phyloP scores from a whole-genome alignment of 2,797 vertebrate species.

The Danio aesculapii region DNA sequence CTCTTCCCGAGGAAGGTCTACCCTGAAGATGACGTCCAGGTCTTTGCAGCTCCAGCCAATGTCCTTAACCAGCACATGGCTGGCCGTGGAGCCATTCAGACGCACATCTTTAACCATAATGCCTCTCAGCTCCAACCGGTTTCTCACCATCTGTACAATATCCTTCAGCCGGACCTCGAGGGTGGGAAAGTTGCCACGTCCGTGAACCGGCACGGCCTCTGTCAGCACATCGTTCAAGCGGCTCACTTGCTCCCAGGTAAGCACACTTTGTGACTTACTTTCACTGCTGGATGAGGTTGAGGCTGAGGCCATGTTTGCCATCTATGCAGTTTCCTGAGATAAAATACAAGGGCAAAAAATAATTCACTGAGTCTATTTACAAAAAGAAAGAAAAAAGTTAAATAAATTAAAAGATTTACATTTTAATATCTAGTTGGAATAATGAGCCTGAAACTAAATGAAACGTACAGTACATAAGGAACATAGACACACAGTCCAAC shows the following conservation, averaged over 20 bases:
- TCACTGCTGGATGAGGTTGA: conserved; percentile 68
- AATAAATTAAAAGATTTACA: background rate
- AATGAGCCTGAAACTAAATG: background rate
- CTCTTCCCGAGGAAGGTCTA: conserved; percentile 86
- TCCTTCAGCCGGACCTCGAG: conserved; percentile 92
- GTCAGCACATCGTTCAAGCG: conserved; percentile 91
- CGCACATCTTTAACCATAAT: conserved; percentile 89
- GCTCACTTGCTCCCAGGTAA: conserved; percentile 95
- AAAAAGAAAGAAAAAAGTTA: background rate
- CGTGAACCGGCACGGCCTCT: conserved; percentile 90
- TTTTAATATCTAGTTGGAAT: background rate
- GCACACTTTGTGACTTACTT: conserved; percentile 81
- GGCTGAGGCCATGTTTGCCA: conserved; percentile 78
- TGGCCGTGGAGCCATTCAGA: conserved; percentile 94
- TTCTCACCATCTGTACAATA: conserved; percentile 89
- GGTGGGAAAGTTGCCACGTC: conserved; percentile 96
- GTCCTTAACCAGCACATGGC: conserved; percentile 94
- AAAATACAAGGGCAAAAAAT: conserved; percentile 41
- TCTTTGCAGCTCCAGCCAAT: conserved; percentile 96
- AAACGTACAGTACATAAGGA: background rate
- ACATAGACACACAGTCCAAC: background rate
- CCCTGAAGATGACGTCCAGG: conserved; percentile 95
- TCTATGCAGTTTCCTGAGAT: conserved; percentile 34
- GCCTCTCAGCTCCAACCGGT: conserved; percentile 83
- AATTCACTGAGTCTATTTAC: background rate